Percentiles rank a stretch among this genome's conserved stretches.
Evolutionary conservation across 2,797 vertebrate species (phyloP).

Genomic region (Agapornis canus): DNA sequence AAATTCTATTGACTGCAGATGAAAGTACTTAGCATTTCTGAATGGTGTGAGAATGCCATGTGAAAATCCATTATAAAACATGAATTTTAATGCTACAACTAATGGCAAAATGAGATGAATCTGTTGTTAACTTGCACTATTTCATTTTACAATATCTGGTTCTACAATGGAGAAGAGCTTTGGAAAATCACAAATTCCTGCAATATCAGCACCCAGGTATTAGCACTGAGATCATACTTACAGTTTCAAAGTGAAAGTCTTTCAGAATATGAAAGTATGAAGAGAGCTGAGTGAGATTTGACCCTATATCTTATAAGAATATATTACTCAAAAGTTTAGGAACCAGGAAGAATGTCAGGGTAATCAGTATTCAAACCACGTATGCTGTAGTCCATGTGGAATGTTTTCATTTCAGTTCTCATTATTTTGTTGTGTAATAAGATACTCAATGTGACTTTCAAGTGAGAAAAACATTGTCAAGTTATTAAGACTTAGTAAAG

Average conservation of each 20-base stretch:
- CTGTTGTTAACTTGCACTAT: neutral
- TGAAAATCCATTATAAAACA: neutral
- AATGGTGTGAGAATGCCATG: neutral
- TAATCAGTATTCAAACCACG: neutral
- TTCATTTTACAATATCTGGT: neutral
- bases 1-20: neutral
- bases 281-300: neutral
- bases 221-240: neutral
- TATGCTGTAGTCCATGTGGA: neutral
- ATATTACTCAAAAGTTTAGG: neutral
- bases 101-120: neutral
- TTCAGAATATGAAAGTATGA: neutral
- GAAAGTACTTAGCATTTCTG: neutral
- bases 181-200: neutral
- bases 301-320: neutral
- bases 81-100: neutral
- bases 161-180: neutral
- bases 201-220: neutral
- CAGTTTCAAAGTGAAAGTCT: neutral
- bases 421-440: neutral
- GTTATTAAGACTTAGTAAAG: constrained; percentile 25
- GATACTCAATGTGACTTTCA: neutral
- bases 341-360: neutral
- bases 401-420: neutral
- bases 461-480: neutral